A percentile compares a stretch with the other conserved stretches of the same genome.
phyloP scores from a whole-genome alignment of 2,888 invertebrate species.

The Diarsia rubi region DNA sequence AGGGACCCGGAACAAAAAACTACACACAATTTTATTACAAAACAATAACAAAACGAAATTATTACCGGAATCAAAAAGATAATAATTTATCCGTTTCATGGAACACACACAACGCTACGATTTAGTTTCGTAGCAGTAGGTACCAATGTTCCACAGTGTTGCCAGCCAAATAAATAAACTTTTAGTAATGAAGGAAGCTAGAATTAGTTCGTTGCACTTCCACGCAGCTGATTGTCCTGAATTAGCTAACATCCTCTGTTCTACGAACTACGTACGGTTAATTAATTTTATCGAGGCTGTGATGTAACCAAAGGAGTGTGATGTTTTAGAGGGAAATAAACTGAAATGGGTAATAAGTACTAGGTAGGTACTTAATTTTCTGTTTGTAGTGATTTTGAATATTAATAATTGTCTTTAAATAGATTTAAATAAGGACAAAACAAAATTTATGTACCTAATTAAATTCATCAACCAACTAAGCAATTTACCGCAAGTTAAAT shows the following conservation, averaged over 20 bases:
- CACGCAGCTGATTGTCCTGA: constrained; percentile 86
- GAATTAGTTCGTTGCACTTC: constrained; percentile 87
- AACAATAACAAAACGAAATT: constrained; percentile 51
- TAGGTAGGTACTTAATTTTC: background rate
- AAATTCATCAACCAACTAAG: background rate
- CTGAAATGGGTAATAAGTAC: too few relatives aligned
- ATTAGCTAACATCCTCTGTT: constrained; percentile 80
- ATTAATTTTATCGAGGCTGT: constrained; percentile 39
- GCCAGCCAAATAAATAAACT: constrained; percentile 58
- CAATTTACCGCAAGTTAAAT: background rate
- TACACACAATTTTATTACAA: constrained; percentile 52
- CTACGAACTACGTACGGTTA: constrained; percentile 14
- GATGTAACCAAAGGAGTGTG: constrained; percentile 32
- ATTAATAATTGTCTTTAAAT: background rate
- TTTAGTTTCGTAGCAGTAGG: constrained; percentile 30
- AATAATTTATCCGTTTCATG: constrained; percentile 58
- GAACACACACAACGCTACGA: constrained; percentile 58
- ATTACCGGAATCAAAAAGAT: constrained; percentile 60
- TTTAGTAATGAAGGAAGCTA: constrained; percentile 71
- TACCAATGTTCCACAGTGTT: constrained; percentile 16
- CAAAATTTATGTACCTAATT: background rate
- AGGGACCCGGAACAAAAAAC: constrained; percentile 44
- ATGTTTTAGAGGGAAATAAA: background rate
- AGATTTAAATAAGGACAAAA: background rate
- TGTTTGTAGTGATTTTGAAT: background rate